Percentiles rank a stretch among this genome's conserved stretches.
Evolutionary conservation across 2,888 invertebrate species (phyloP).

Genomic region (Chrysolina haemoptera): DNA sequence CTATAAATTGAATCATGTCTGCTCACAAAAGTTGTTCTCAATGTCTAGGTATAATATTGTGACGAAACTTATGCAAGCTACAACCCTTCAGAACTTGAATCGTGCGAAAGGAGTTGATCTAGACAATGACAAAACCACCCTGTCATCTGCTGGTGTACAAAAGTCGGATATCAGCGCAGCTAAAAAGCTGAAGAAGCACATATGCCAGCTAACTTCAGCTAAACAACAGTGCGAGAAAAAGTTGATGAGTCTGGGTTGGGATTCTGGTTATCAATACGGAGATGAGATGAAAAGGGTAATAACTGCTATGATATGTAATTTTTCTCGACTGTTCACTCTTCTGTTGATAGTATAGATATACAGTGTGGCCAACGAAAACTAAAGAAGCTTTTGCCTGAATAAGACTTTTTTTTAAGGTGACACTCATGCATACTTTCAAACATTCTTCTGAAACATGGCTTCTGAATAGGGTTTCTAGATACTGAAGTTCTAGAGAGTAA

Average conservation of each 20-base stretch:
- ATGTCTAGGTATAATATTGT: slow-evolving; percentile 83
- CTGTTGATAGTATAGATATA: too few species aligned
- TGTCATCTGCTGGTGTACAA: slow-evolving; percentile 73
- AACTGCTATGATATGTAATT: background rate
- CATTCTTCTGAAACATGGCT: too few species aligned
- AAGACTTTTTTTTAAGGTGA: too few species aligned
- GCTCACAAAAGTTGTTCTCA: background rate
- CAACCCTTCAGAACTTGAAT: slow-evolving; percentile 91
- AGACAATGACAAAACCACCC: slow-evolving; percentile 73
- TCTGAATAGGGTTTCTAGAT: too few species aligned
- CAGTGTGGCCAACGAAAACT: background rate
- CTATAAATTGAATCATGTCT: too few species aligned
- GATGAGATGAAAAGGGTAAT: slow-evolving; percentile 60
- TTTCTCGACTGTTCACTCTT: background rate
- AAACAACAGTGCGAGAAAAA: slow-evolving; percentile 87
- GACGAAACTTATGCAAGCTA: slow-evolving; percentile 94
- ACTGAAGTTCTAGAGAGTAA: too few species aligned
- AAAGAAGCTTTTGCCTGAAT: too few species aligned
- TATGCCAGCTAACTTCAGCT: slow-evolving; percentile 85
- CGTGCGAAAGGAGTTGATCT: slow-evolving; percentile 85
- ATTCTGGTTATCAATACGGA: slow-evolving; percentile 73
- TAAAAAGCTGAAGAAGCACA: slow-evolving; percentile 87
- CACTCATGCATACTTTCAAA: too few species aligned
- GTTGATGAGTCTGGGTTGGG: slow-evolving; percentile 83
- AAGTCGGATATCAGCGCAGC: slow-evolving; percentile 87